These are phyloP conservation scores for Caenorhabditis afra DNA, from an alignment of 2,888 invertebrate genomes.

Conservation along the genomic window DNA sequence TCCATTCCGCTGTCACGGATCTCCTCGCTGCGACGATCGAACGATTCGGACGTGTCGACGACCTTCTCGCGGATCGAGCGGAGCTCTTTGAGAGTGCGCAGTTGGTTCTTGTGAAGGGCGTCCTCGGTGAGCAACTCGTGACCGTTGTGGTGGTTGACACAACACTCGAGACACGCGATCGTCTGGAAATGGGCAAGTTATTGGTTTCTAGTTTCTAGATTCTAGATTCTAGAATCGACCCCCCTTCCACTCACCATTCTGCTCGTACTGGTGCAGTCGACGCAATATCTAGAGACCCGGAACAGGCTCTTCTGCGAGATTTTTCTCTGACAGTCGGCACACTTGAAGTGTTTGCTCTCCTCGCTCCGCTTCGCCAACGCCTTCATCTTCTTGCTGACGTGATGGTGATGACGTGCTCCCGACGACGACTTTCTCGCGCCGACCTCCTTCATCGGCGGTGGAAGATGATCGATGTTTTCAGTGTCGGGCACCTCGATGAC, in stretches of 20 bases:
- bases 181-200: slow-evolving; percentile 51
- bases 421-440: slow-evolving; percentile 1
- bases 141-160: slow-evolving; percentile 77
- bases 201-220: no score
- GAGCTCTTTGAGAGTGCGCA: slow-evolving; percentile 65
- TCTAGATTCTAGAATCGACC: no score
- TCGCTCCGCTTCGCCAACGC: slow-evolving; percentile 49
- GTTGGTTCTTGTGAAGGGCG: slow-evolving; percentile 70
- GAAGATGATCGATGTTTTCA: slow-evolving; percentile 24
- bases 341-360: slow-evolving; percentile 59
- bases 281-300: slow-evolving; percentile 67
- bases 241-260: slow-evolving; percentile 57
- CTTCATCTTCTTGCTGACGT: slow-evolving; percentile 39
- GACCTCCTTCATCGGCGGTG: slow-evolving; percentile 17
- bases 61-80: slow-evolving; percentile 60
- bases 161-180: slow-evolving; percentile 76
- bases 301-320: slow-evolving; percentile 60
- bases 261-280: slow-evolving; percentile 63
- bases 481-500: slow-evolving; percentile 65
- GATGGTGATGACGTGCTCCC: slow-evolving; percentile 19
- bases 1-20: slow-evolving; percentile 44
- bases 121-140: slow-evolving; percentile 70
- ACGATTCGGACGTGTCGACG: slow-evolving; percentile 58
- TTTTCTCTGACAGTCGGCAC: slow-evolving; percentile 66
- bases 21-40: slow-evolving; percentile 58